Base-by-base conservation (phyloP, 2,113 vertebrate species). In the Caranx ignobilis region DNA sequence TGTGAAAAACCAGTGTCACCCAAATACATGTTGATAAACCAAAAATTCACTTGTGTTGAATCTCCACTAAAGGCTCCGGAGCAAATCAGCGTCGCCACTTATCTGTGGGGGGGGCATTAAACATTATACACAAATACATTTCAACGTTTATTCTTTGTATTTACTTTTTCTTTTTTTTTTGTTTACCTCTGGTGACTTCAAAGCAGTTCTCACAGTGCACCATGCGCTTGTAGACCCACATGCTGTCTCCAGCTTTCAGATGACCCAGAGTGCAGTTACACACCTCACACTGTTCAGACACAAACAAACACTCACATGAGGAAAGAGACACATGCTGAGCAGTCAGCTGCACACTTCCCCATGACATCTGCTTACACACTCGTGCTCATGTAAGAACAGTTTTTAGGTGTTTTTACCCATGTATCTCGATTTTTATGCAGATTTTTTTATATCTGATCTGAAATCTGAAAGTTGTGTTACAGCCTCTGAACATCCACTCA, bases 131-230 rank as follows among this genome's bases (percentile, higher is more conserved):
- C 0, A 48, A 11, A 76, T 11, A 16, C 18, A 82, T 7, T 19
- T 2, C 3, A 54, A 64, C 13, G 4, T 43, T 26, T 52, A 47
- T 32, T 77, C 1, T 21, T 0, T 54, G 34, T 6, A 16, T 2
- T 18, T 13, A 16, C 32, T 0, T 48, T 26, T 15, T 19, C n/a
- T 6, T 35, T 15, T 52, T 2, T 13, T 21, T 62, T 19, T 26
- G 11, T 89, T 93, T 96, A 99, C 98, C 96, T 95, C 95, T 96
- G 84, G 96, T 94, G 87, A 91, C 83, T 66, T 95, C 96, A 84
- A 98, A 99, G 92, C 98, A 99, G 80, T 92, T 94, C 39, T 97
- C 96, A 88, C 98, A 99, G 81, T 99, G 96, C 79, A 99, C 96
- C 71, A 92, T 96, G 66, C 94, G 81, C 54, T 89, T 96, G 81